A percentile compares a stretch with the other conserved stretches of the same genome.
phyloP scores from a whole-genome alignment of 2,797 vertebrate species.

The Chloroceryle inda region DNA sequence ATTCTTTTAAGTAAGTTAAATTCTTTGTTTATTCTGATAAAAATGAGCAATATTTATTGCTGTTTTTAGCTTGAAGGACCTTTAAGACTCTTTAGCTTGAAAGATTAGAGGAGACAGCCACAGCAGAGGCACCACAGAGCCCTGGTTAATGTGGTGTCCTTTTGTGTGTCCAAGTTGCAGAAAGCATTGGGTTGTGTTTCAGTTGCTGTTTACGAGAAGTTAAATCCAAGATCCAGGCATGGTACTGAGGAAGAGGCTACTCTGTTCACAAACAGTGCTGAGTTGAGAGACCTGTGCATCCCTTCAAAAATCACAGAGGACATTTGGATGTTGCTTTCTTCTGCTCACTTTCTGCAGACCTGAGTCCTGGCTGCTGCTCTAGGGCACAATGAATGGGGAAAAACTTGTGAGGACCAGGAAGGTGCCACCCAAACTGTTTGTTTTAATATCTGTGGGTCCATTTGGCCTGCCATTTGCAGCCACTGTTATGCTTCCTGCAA shows the following conservation, averaged over 20 bases:
- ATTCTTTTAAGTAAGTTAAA: neutral
- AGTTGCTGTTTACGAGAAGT: neutral
- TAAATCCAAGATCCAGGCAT: neutral
- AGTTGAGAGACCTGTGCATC: neutral
- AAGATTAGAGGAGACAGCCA: neutral
- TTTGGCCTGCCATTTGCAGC: too few species aligned
- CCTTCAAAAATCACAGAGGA: neutral
- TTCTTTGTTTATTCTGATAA: neutral
- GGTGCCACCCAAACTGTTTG: too few species aligned
- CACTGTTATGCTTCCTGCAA: too few species aligned
- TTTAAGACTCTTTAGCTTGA: neutral
- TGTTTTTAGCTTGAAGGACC: neutral
- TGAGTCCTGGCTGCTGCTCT: too few species aligned
- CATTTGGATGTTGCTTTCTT: too few species aligned
- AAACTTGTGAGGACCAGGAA: too few species aligned
- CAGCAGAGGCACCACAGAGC: neutral
- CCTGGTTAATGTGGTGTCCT: neutral
- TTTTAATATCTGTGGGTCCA: too few species aligned
- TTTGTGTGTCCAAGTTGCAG: neutral
- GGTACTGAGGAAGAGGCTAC: neutral
- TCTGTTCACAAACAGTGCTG: neutral
- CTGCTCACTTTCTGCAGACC: too few species aligned
- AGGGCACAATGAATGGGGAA: too few species aligned
- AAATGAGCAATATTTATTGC: neutral
- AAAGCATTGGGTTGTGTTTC: neutral